phyloP scores from a whole-genome alignment of 1,140 invertebrate species.

The Glomeris maerens region DNA sequence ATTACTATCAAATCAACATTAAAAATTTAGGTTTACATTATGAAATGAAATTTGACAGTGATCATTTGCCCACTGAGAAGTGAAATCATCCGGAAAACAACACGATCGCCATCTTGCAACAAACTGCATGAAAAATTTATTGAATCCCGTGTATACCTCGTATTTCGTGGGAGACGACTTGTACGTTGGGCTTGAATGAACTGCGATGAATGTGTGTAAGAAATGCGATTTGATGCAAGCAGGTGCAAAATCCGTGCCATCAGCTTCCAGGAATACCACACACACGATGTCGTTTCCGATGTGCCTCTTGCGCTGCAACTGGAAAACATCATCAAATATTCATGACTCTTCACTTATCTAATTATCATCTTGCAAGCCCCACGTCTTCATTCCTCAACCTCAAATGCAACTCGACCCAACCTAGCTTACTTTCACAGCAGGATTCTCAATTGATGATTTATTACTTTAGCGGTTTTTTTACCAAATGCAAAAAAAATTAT shows the following conservation, averaged over 20 bases:
- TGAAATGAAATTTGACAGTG: no score
- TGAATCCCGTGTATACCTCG: no score
- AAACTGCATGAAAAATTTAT: background rate
- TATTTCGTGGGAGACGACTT: slow-evolving; percentile 71
- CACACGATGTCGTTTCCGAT: slow-evolving; percentile 36
- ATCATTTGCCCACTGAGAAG: no score
- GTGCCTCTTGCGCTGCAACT: slow-evolving; percentile 34
- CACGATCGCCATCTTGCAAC: background rate
- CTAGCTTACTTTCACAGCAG: background rate
- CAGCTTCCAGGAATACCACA: slow-evolving; percentile 63
- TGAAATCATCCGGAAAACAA: no score
- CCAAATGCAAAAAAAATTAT: no score
- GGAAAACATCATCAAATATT: slow-evolving; percentile 8
- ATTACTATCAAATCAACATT: no score
- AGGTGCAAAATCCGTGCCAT: slow-evolving; percentile 80
- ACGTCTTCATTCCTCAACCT: no score
- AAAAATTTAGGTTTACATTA: no score
- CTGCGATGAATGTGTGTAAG: slow-evolving; percentile 78
- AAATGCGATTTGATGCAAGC: slow-evolving; percentile 87
- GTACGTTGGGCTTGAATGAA: slow-evolving; percentile 67
- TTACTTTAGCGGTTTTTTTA: no score
- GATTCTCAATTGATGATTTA: slow-evolving; percentile 1
- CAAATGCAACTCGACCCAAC: background rate
- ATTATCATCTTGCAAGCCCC: no score
- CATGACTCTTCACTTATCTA: no score